A percentile compares a stretch with the other conserved stretches of the same genome.
Conservation (phyloP, 2,113 vertebrate species). For the Coryphaenoides rupestris region DNA sequence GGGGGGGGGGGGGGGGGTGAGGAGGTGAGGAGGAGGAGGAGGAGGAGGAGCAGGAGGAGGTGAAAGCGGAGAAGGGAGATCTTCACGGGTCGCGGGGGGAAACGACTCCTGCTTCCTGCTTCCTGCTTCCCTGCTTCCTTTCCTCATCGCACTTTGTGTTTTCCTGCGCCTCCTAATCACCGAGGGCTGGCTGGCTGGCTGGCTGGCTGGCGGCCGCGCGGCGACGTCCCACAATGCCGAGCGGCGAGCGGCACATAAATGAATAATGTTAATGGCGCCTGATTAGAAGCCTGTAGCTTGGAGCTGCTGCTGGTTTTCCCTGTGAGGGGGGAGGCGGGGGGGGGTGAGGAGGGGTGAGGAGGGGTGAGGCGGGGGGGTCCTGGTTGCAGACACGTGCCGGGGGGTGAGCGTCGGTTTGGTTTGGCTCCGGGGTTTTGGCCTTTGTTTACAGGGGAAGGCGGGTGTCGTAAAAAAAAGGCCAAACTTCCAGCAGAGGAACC, state of each 20-base stretch:
- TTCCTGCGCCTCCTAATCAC: too few species aligned
- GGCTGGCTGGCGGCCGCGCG: too few species aligned
- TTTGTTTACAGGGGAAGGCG: constrained; percentile 40
- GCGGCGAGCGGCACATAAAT: constrained; percentile 19
- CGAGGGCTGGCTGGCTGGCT: too few species aligned
- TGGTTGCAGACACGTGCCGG: constrained; percentile 52
- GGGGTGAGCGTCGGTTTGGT: too few species aligned
- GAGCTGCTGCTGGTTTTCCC: too few species aligned
- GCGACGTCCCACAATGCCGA: constrained; percentile 16
- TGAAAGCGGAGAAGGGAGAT: constrained; percentile 38
- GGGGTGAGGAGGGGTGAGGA: constrained; percentile 34
- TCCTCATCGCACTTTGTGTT: too few species aligned
- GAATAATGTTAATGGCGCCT: constrained; percentile 18
- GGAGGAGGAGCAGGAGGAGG: too few species aligned
- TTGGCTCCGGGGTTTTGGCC: too few species aligned
- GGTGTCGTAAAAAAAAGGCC: constrained; percentile 70
- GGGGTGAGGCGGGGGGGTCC: constrained; percentile 21
- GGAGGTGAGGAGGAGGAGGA: constrained; percentile 18
- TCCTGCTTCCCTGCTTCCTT: too few species aligned
- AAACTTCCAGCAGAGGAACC: constrained; percentile 62
- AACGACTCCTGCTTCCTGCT: constrained; percentile 2
- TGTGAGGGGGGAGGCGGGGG: too few species aligned
- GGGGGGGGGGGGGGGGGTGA: constrained; percentile 26
- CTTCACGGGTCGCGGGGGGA: constrained; percentile 37
- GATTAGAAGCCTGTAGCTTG: too few species aligned